Percentiles rank a stretch among this genome's conserved stretches.
Evolutionary conservation across 2,797 vertebrate species (phyloP).

Genomic region (Pseudochaenichthys georgianus): DNA sequence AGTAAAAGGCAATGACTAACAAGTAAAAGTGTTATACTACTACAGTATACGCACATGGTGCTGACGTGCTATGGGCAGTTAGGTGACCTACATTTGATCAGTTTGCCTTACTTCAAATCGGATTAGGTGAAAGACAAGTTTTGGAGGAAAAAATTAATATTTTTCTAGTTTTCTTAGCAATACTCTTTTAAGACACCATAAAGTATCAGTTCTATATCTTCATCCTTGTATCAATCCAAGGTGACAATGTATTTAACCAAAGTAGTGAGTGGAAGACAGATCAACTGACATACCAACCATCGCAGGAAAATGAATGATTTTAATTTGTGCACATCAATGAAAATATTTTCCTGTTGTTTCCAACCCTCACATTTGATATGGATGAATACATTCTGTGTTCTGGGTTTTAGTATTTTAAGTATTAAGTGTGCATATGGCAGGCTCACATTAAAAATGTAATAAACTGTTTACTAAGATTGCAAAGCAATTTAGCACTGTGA

Average conservation of each 20-base stretch:
- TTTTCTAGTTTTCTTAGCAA: not conserved
- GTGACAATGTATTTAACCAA: no score
- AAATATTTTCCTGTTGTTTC: conserved; percentile 6
- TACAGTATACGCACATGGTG: not conserved
- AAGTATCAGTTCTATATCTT: not conserved
- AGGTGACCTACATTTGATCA: not conserved
- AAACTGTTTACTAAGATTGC: conserved; percentile 40
- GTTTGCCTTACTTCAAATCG: not conserved
- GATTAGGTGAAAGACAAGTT: no score
- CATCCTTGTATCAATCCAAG: not conserved
- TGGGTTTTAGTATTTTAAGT: conserved; percentile 6
- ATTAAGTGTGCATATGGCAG: conserved; percentile 39
- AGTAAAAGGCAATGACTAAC: conserved; percentile 11
- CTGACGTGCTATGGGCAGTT: not conserved
- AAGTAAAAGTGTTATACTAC: conserved; percentile 22
- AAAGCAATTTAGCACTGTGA: conserved; percentile 29
- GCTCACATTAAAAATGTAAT: conserved; percentile 44
- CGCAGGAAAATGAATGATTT: conserved; percentile 6
- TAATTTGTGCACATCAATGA: conserved; percentile 7
- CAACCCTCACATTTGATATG: not conserved
- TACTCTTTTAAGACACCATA: not conserved
- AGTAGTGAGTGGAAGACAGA: no score
- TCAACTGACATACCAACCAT: not conserved
- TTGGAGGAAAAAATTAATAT: not conserved
- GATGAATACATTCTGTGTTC: conserved; percentile 10